Evolutionary conservation across 1,140 invertebrate species (phyloP).

Genomic region (Thalassaphorura encarpata): DNA sequence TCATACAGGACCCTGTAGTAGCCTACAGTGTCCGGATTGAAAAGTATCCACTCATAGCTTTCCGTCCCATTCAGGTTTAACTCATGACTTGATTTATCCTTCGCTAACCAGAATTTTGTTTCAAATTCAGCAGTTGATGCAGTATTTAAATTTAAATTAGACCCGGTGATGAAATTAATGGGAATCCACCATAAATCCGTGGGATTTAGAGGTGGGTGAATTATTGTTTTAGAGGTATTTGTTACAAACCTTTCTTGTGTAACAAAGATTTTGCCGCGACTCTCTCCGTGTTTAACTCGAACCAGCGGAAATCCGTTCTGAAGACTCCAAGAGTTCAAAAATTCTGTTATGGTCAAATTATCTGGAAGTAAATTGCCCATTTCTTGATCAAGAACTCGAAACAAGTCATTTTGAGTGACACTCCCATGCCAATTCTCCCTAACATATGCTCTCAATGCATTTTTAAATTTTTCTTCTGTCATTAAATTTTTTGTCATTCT

Average conservation of each 20-base stretch:
- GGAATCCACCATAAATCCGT: constrained; percentile 6
- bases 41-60: constrained; percentile 17
- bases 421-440: neutral
- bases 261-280: neutral
- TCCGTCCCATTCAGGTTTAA: neutral
- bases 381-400: constrained; percentile 48
- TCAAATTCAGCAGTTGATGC: neutral
- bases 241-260: neutral
- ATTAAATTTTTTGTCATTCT: constrained; percentile 17
- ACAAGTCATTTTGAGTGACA: constrained; percentile 57
- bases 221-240: neutral
- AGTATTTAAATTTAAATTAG: neutral
- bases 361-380: constrained; percentile 46
- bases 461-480: constrained; percentile 8
- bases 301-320: constrained; percentile 40
- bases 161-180: neutral
- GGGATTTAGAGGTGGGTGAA: neutral
- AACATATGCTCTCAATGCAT: neutral
- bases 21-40: constrained; percentile 20
- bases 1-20: constrained; percentile 25
- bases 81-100: neutral
- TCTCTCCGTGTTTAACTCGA: neutral
- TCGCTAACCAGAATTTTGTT: constrained; percentile 4
- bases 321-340: constrained; percentile 85
- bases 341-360: constrained; percentile 54